These are phyloP conservation scores for Sebastes iracundus DNA, from an alignment of 2,797 vertebrate genomes.

Conservation along the genomic window DNA sequence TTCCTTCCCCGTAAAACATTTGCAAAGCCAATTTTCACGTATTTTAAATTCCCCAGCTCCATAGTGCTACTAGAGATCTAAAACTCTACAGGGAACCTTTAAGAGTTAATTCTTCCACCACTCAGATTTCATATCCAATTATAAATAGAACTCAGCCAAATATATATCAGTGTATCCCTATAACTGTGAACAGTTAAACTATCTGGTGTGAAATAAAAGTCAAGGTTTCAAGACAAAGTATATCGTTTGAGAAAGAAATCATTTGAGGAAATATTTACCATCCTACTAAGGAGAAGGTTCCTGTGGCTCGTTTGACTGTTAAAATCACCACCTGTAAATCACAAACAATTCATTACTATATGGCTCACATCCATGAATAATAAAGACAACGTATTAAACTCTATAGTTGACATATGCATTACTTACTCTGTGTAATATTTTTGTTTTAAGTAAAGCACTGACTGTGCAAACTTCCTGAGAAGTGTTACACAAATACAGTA, in stretches of 20 bases:
- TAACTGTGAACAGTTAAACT: not conserved
- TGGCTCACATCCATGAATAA: not conserved
- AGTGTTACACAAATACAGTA: not conserved
- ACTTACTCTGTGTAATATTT: not conserved
- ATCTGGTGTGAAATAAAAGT: not conserved
- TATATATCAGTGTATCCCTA: not conserved
- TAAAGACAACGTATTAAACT: not conserved
- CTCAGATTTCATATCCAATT: not conserved
- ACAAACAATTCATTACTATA: conserved; percentile 37
- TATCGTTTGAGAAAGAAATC: not conserved
- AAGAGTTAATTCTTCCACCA: not conserved
- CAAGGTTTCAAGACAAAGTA: conserved; percentile 3
- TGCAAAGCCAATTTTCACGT: not conserved
- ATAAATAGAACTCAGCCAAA: not conserved
- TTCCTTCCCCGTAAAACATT: not conserved
- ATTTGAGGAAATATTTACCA: conserved; percentile 75
- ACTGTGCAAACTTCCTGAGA: not conserved
- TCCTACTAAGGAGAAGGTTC: conserved; percentile 83
- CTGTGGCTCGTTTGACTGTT: conserved; percentile 82
- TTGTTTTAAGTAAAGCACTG: not conserved
- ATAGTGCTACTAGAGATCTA: not conserved
- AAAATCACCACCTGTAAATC: conserved; percentile 80
- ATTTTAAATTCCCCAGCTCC: not conserved
- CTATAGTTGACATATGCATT: not conserved
- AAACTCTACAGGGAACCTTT: not conserved